phyloP scores from a whole-genome alignment of 2,888 invertebrate species.

The Trichopoda pennipes region DNA sequence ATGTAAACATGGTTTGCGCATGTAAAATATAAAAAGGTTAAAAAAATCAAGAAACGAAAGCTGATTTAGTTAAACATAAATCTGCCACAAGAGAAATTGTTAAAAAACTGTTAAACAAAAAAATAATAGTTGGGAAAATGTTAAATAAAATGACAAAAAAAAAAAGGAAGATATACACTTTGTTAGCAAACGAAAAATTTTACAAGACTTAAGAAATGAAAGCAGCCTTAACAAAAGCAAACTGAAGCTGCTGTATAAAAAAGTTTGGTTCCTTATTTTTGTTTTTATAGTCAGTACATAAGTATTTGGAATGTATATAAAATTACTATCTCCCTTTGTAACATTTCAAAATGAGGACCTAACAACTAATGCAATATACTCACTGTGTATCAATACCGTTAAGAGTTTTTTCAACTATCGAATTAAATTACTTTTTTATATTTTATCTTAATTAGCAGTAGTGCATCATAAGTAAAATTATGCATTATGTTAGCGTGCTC shows the following conservation, averaged over 20 bases:
- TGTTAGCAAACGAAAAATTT: conserved; percentile 8
- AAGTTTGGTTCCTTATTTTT: conserved; percentile 13
- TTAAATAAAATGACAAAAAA: conserved; percentile 26
- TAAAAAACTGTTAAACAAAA: too few species aligned
- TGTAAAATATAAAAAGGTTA: conserved; percentile 16
- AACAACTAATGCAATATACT: too few species aligned
- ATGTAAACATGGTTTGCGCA: conserved; percentile 15
- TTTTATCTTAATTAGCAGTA: too few species aligned
- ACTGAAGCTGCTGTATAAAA: conserved; percentile 57
- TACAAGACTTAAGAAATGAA: conserved; percentile 33
- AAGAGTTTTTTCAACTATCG: too few species aligned
- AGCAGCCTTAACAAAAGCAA: conserved; percentile 53
- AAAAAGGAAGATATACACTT: conserved; percentile 20
- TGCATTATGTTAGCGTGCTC: too few species aligned
- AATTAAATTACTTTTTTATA: too few species aligned
- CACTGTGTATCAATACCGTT: too few species aligned
- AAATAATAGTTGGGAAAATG: conserved; percentile 33
- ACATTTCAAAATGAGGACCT: background rate
- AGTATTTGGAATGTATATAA: background rate
- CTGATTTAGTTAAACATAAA: conserved; percentile 66
- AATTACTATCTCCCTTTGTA: background rate
- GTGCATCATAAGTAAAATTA: too few species aligned
- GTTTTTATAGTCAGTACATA: background rate
- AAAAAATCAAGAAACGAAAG: conserved; percentile 33
- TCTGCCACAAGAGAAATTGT: conserved; percentile 61